Percentiles rank a stretch among this genome's conserved stretches.
Evolutionary conservation across 1,140 invertebrate species (phyloP).

Genomic region (Tribolium castaneum): DNA sequence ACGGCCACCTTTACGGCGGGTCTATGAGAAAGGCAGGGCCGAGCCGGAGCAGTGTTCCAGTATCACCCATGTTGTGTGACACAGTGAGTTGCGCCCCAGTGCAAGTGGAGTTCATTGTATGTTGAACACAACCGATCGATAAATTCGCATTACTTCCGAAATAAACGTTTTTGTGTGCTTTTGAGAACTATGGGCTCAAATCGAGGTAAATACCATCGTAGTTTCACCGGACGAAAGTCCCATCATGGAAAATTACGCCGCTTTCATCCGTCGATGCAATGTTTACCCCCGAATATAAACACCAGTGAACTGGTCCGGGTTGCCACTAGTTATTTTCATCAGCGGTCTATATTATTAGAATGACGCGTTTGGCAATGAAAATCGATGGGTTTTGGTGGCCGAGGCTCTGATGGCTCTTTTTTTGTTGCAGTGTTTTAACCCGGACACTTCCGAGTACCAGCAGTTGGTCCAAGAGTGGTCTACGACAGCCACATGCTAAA

Average conservation of each 20-base stretch:
- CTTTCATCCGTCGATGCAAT: not conserved
- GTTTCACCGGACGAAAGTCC: not conserved
- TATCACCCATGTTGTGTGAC: slow-evolving; percentile 27
- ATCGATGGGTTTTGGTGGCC: not conserved
- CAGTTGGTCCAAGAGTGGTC: slow-evolving; percentile 36
- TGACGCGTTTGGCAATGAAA: slow-evolving; percentile 32
- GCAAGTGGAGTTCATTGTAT: slow-evolving; percentile 36
- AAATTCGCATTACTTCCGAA: slow-evolving; percentile 39
- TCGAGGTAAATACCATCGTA: slow-evolving; percentile 1
- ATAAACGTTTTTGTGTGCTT: slow-evolving; percentile 27
- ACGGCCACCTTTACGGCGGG: not conserved
- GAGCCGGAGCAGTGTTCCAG: not conserved
- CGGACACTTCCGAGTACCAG: slow-evolving; percentile 8
- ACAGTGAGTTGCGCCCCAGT: slow-evolving; percentile 32
- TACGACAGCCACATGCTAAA: slow-evolving; percentile 76
- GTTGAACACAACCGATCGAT: slow-evolving; percentile 25
- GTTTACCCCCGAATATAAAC: slow-evolving; percentile 20
- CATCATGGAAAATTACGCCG: slow-evolving; percentile 6
- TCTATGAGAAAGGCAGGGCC: not conserved
- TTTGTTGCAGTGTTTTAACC: slow-evolving; percentile 28
- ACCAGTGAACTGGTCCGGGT: slow-evolving; percentile 23
- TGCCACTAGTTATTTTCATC: not conserved
- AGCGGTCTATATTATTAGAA: slow-evolving; percentile 6
- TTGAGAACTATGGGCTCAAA: slow-evolving; percentile 16
- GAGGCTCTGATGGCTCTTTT: not conserved